A percentile compares a stretch with the other conserved stretches of the same genome.
Conservation (phyloP, 2,113 vertebrate species). For the Poecilia latipinna region DNA sequence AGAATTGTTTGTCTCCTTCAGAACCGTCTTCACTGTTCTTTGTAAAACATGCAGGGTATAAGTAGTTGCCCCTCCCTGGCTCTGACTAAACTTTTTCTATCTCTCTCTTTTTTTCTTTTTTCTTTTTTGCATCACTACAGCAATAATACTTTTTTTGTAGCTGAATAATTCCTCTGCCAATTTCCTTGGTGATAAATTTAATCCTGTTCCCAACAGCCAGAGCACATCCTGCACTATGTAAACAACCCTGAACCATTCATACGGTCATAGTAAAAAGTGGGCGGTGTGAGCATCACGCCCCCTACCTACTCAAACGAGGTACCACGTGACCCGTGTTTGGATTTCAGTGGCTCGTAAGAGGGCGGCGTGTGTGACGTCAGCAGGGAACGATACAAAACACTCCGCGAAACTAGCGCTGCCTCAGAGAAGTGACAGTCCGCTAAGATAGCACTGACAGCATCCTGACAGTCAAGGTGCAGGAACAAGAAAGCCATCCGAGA, state of each 20-base stretch:
- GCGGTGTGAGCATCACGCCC: slow-evolving; percentile 60
- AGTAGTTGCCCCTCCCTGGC: no score
- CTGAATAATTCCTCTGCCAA: not conserved
- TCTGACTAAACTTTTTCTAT: not conserved
- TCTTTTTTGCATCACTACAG: not conserved
- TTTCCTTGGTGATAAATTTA: slow-evolving; percentile 4
- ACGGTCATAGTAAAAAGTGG: slow-evolving; percentile 65
- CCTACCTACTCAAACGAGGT: slow-evolving; percentile 53
- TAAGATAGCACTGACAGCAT: not conserved
- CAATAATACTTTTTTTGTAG: not conserved
- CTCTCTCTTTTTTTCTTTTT: no score
- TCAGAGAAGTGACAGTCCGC: slow-evolving; percentile 58
- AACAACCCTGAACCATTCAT: slow-evolving; percentile 72
- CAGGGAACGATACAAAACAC: slow-evolving; percentile 72
- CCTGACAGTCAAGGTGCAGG: slow-evolving; percentile 35
- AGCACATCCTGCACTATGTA: slow-evolving; percentile 47
- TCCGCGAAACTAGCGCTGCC: slow-evolving; percentile 53
- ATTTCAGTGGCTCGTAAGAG: slow-evolving; percentile 74
- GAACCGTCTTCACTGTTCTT: not conserved
- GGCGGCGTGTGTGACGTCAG: slow-evolving; percentile 80
- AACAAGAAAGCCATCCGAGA: not conserved
- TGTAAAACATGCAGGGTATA: not conserved
- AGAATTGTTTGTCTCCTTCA: not conserved
- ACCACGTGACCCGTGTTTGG: slow-evolving; percentile 66
- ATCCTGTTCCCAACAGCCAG: slow-evolving; percentile 17